Percentiles rank a stretch among this genome's conserved stretches.
Conservation (phyloP, 2,888 invertebrate species). For the Napeogenes sylphis region DNA sequence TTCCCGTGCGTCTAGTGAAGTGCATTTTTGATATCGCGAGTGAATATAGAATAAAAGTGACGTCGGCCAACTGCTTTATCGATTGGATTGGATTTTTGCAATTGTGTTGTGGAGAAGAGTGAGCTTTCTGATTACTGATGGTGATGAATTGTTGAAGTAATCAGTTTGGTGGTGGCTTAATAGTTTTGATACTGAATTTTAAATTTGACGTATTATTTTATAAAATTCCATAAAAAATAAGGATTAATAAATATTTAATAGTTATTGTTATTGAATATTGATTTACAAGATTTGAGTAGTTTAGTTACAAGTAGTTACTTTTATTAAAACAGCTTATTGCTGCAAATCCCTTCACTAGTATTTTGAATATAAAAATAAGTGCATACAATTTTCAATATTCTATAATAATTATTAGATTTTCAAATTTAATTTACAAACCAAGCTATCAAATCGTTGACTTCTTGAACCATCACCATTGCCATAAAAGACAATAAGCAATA, state of each 20-base stretch:
- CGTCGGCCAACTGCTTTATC: constrained; percentile 57
- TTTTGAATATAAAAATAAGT: too few species aligned
- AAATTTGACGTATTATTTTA: constrained; percentile 17
- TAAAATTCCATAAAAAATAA: too few species aligned
- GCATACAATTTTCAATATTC: too few species aligned
- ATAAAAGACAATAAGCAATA: constrained; percentile 73
- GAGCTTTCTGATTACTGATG: constrained; percentile 45
- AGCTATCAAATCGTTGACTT: constrained; percentile 20
- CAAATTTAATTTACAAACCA: constrained; percentile 30
- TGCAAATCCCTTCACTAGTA: too few species aligned
- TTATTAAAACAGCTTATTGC: too few species aligned
- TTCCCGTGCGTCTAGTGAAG: constrained; percentile 49
- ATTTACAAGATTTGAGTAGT: too few species aligned
- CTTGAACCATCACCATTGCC: constrained; percentile 65
- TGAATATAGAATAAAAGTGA: constrained; percentile 51
- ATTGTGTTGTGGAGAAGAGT: constrained; percentile 53
- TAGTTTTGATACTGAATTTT: background rate
- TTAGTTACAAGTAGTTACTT: too few species aligned
- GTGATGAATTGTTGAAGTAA: constrained; percentile 36
- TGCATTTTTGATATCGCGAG: constrained; percentile 51
- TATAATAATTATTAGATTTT: too few species aligned
- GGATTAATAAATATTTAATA: too few species aligned
- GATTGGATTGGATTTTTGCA: constrained; percentile 58
- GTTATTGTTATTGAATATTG: too few species aligned
- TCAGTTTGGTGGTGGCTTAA: constrained; percentile 20